Percentiles rank a stretch among this genome's conserved stretches.
Conservation (phyloP, 2,797 vertebrate species). For the Botia almorhae region DNA sequence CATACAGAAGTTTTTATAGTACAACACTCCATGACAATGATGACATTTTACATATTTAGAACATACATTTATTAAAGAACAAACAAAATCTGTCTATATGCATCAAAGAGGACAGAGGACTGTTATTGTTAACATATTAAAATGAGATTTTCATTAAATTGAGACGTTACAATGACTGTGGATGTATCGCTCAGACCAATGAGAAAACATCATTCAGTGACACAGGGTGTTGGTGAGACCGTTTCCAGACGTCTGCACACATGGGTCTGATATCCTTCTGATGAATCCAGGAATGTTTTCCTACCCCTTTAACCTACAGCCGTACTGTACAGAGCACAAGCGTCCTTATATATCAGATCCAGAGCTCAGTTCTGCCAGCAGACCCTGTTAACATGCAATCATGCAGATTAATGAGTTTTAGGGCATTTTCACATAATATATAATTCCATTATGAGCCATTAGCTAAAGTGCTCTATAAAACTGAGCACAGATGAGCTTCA, state of each 20-base stretch:
- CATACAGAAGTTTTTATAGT: background rate
- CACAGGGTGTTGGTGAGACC: background rate
- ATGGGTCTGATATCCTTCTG: background rate
- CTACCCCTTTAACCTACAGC: background rate
- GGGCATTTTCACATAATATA: background rate
- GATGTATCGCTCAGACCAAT: constrained; percentile 7
- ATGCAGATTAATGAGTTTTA: background rate
- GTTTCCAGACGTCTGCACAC: background rate
- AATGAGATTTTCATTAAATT: background rate
- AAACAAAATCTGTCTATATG: background rate
- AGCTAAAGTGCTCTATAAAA: constrained; percentile 21
- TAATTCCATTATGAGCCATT: constrained; percentile 28
- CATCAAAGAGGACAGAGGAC: too few species aligned
- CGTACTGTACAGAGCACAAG: background rate
- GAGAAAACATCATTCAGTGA: background rate
- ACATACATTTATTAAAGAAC: background rate
- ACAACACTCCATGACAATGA: background rate
- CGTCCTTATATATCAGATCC: background rate
- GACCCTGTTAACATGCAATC: constrained; percentile 7
- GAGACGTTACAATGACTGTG: background rate
- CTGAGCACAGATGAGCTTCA: background rate
- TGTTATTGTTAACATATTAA: background rate
- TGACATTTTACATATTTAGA: background rate
- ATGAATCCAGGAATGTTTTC: constrained; percentile 11
- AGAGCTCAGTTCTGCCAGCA: background rate